Base-by-base conservation (phyloP, 2,797 vertebrate species). In the Steatocranus sp. region DNA sequence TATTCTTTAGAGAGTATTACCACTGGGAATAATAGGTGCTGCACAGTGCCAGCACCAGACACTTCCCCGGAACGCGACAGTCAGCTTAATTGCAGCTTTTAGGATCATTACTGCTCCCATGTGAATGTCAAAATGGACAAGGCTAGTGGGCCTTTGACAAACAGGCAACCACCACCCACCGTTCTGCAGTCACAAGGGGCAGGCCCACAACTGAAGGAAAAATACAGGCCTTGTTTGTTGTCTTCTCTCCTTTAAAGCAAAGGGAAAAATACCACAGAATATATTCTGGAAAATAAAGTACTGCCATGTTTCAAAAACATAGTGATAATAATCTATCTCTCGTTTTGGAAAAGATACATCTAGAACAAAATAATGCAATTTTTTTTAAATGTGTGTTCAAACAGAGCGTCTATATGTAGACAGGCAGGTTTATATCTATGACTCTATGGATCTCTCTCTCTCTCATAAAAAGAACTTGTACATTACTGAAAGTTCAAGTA, bases 31-130 rank as follows among this genome's bases (percentile, higher is more conserved):
- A 96, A 96, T 95, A 89, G 95, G 86, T 93, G 91, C 89, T 88
- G 87, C 93, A 93, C 87, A 91, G 90, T 84, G 89, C 89, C 86
- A 86, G 91, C 93, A 93, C 91, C 94, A 90, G 93, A 89, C 88
- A 89, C 93, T 94, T 96, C 92, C 94, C 90, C 84, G 87, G 95
- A 94, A 96, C 92, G 90, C 92, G 92, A 95, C 95, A 95, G 96
- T 95, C 91, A 94, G 88, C 89, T 96, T 96, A 95, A 96, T 96
- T 96, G 94, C 96, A 95, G 95, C 95, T 96, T 96, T 96, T 95
- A 96, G 96, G 96, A 96, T 96, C 94, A 96, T 96, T 96, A 96
- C 94, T 95, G 92, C 91, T 96, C 94, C 92, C 95, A 95, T 95
- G 94, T 95, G 94, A 96, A 96, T 96, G 95, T 96, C 94, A 96